Conservation (phyloP, 2,113 vertebrate genomes). For the Hemichromis elongatus region DNA sequence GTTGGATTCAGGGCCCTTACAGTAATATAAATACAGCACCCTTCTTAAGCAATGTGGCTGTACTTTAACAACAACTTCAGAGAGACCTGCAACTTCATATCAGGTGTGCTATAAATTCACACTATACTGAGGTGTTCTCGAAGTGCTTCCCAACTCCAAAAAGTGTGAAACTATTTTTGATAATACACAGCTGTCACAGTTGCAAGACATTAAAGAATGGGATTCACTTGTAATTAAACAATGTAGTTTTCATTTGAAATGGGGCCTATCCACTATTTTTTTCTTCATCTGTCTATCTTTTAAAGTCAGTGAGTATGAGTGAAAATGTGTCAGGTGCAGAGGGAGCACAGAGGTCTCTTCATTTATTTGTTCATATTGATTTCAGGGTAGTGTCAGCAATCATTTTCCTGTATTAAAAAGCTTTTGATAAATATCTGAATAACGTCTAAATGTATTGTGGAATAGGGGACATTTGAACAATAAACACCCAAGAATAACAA, state of each 20-base stretch:
- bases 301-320: background rate
- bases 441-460: conserved; percentile 56
- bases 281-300: background rate
- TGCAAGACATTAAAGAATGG: background rate
- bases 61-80: background rate
- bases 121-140: background rate
- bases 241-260: background rate
- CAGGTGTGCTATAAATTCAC: background rate
- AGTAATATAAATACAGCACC: background rate
- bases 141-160: background rate
- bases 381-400: conserved; percentile 29
- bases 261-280: background rate
- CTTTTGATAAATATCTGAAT: conserved; percentile 62
- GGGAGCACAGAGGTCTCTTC: background rate
- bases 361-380: conserved; percentile 20
- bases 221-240: background rate
- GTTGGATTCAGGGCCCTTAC: background rate
- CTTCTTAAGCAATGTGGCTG: background rate
- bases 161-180: conserved; percentile 24
- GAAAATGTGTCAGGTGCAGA: background rate
- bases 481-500: conserved; percentile 60
- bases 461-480: conserved; percentile 53
- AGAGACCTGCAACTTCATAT: background rate
- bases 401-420: conserved; percentile 21
- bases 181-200: conserved; percentile 1